Evolutionary conservation across 92 coral and sea anemone genomes (phyloP).

Genomic region (Epizoanthus ramosus): DNA sequence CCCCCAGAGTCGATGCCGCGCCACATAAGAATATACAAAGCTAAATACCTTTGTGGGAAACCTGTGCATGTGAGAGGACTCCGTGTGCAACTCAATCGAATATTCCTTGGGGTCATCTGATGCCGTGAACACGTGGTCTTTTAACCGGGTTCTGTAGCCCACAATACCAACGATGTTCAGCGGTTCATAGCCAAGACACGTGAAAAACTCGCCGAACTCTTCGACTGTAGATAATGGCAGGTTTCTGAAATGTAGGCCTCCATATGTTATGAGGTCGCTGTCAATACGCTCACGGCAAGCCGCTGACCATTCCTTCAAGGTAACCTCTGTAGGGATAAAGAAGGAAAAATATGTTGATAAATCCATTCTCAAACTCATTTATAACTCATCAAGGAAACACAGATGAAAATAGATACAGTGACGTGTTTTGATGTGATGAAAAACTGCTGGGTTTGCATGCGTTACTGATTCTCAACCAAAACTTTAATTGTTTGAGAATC

Average conservation of each 20-base stretch:
- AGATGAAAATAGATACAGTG: too few relatives aligned
- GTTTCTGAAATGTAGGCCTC: slow-evolving; percentile 21
- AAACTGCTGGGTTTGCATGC: too few relatives aligned
- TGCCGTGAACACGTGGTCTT: slow-evolving; percentile 26
- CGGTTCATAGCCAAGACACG: slow-evolving; percentile 25
- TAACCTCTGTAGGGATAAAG: not conserved
- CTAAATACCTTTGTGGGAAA: slow-evolving; percentile 22
- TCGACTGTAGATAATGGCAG: slow-evolving; percentile 29
- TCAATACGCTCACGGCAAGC: slow-evolving; percentile 27
- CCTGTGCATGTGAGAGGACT: slow-evolving; percentile 43
- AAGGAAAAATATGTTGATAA: too few relatives aligned
- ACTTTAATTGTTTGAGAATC: too few relatives aligned
- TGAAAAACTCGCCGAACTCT: slow-evolving; percentile 31
- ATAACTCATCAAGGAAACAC: too few relatives aligned
- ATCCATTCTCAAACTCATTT: too few relatives aligned
- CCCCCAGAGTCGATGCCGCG: not conserved
- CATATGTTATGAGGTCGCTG: not conserved
- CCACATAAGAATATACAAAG: not conserved
- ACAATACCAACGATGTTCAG: slow-evolving; percentile 28
- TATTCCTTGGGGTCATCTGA: slow-evolving; percentile 39
- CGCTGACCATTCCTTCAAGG: slow-evolving; percentile 27
- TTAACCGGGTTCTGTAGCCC: slow-evolving; percentile 22
- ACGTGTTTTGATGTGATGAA: too few relatives aligned
- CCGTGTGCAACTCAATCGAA: slow-evolving; percentile 34
- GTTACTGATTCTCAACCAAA: too few relatives aligned